These are phyloP conservation scores for Iselma pallidipennis DNA, from an alignment of 2,888 invertebrate genomes.

Conservation along the genomic window DNA sequence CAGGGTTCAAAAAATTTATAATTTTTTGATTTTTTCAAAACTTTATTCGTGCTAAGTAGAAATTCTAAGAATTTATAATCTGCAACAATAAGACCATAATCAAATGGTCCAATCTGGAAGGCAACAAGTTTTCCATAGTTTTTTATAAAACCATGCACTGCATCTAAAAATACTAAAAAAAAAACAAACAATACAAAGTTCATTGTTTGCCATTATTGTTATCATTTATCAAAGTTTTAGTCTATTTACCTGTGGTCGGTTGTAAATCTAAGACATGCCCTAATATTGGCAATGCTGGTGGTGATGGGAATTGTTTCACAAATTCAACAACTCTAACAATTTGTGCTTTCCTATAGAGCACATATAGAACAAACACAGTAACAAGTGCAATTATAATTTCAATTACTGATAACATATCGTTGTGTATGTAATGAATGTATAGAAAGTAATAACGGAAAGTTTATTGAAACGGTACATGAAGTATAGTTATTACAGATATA, in stretches of 20 bases:
- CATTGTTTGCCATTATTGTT: neutral
- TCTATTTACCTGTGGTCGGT: slow-evolving; percentile 8
- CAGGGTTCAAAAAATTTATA: slow-evolving; percentile 35
- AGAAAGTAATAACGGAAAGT: too few relatives aligned
- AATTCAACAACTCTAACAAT: slow-evolving; percentile 6
- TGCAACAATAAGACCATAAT: slow-evolving; percentile 49
- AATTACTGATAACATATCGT: neutral
- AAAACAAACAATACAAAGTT: neutral
- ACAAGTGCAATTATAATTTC: neutral
- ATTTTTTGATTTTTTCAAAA: slow-evolving; percentile 34
- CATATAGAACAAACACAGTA: neutral
- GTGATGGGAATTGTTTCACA: slow-evolving; percentile 12
- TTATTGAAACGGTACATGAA: too few relatives aligned
- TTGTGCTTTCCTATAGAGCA: neutral
- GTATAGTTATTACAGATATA: too few relatives aligned
- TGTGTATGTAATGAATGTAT: too few relatives aligned
- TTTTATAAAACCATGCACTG: slow-evolving; percentile 10
- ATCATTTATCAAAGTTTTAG: neutral
- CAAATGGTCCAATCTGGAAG: slow-evolving; percentile 15
- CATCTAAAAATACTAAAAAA: slow-evolving; percentile 12
- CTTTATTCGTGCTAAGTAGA: slow-evolving; percentile 29
- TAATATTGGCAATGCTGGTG: slow-evolving; percentile 14
- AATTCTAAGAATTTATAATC: slow-evolving; percentile 65
- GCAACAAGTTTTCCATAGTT: slow-evolving; percentile 17
- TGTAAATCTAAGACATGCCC: slow-evolving; percentile 18